These are phyloP conservation scores for Burhinus bistriatus DNA, from an alignment of 2,113 vertebrate genomes.

Conservation along the genomic window DNA sequence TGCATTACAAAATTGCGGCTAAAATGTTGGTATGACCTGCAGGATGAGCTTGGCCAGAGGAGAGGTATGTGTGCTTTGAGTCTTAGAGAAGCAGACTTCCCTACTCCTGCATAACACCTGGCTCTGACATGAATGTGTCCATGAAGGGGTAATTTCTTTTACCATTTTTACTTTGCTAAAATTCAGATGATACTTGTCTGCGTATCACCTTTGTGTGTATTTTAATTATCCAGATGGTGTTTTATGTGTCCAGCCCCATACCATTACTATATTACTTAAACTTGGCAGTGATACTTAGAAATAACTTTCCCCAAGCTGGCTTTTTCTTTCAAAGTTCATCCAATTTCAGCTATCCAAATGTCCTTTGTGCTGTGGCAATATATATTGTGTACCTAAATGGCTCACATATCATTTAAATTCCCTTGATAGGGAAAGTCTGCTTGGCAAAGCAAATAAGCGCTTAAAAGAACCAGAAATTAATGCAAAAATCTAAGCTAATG, in stretches of 20 bases:
- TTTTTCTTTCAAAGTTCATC: conserved; percentile 40
- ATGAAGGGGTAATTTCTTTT: not conserved
- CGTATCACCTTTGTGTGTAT: not conserved
- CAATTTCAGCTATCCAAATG: conserved; percentile 7
- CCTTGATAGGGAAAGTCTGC: not conserved
- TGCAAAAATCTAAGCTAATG: not conserved
- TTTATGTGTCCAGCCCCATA: not conserved
- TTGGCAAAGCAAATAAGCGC: not conserved
- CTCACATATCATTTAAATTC: not conserved
- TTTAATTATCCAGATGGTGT: conserved; percentile 41
- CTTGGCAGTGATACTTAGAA: conserved; percentile 18
- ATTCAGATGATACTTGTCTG: not conserved
- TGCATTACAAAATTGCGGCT: not conserved
- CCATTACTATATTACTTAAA: conserved; percentile 41
- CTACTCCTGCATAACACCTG: not conserved
- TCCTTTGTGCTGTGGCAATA: not conserved
- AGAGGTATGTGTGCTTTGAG: not conserved
- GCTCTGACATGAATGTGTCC: not conserved
- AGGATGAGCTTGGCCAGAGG: not conserved
- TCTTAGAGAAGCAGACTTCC: not conserved
- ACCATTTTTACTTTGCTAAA: not conserved
- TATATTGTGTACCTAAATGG: not conserved
- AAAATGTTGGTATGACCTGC: not conserved
- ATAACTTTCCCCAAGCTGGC: conserved; percentile 3
- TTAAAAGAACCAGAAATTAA: not conserved